Base-by-base conservation (phyloP, 2,797 vertebrate genomes). In the Adrianichthys oophorus region DNA sequence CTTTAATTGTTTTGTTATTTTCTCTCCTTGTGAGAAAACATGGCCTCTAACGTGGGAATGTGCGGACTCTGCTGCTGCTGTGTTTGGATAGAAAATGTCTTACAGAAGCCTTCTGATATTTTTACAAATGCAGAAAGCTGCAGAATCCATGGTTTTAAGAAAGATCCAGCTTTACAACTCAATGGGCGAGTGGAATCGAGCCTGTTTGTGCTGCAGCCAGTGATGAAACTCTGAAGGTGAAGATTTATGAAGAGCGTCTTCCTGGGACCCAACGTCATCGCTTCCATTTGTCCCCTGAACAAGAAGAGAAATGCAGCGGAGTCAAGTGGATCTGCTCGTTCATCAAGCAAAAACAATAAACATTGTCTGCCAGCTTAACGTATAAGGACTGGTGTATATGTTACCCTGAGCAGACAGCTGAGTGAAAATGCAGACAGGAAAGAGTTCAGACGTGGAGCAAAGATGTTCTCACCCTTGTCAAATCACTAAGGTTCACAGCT, bases 1-100 rank as follows among this genome's bases (percentile, higher is more conserved):
- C 72, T 88, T 83, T 87, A 86, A 86, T 86, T 87, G 76, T 84
- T 85, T 76, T 67, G 70, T 80, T 69, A 44, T 55, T 79, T 70
- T 82, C 68, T 54, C 40, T 67, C 66, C 46, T 61, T 16, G 76
- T 72, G 70, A 73, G 64, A 80, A 86, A 77, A 71, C 51, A 63
- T 1, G 15, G 63, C 49, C 68, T 26, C 24, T 66, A 84, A 80
- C 56, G 70, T 83, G 78, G 76, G 88, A 88, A 85, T 75, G 68
- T n/a, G 8, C 43, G 48, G 19, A 62, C 23, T 61, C 23, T n/a
- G 61, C 58, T 44, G 41, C 42, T 51, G 48, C 24, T 48, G 15
- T 76, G 65, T 79, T 83, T 77, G 69, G 65, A 65, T 50, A 64
- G 66, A 58, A 59, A 44, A 42, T 15, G 24, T 43, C 42, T 71